phyloP scores from a whole-genome alignment of 1,140 invertebrate genomes.

The Phymastichus coffea region DNA sequence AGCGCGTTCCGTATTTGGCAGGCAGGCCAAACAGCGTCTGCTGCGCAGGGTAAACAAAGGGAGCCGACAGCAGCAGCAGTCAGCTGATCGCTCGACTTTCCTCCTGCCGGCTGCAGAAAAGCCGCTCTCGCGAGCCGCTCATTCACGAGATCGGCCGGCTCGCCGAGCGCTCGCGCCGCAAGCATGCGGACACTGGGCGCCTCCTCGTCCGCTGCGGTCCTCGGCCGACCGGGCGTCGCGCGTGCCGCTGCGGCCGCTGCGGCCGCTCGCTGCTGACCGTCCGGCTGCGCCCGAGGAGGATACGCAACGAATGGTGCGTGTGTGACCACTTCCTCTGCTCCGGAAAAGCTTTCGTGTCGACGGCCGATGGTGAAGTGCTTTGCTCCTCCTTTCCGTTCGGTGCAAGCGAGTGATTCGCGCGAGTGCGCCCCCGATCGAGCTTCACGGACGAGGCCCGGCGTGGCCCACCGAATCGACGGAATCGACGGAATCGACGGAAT shows the following conservation, averaged over 20 bases:
- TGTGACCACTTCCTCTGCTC: not conserved
- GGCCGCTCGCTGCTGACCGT: not conserved
- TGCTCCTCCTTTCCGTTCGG: no score
- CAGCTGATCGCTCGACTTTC: slow-evolving; percentile 1
- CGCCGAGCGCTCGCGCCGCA: not conserved
- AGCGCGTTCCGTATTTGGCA: slow-evolving; percentile 15
- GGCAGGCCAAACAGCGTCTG: slow-evolving; percentile 17
- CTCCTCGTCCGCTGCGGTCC: not conserved
- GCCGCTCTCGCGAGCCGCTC: not conserved
- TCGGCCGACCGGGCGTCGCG: not conserved
- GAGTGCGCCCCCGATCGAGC: no score
- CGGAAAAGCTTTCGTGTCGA: slow-evolving; percentile 1
- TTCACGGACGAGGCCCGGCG: no score
- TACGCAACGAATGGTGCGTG: not conserved
- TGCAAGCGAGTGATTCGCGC: no score
- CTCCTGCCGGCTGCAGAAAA: no score
- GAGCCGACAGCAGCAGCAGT: not conserved
- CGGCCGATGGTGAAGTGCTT: no score
- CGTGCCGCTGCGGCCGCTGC: not conserved
- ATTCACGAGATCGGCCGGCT: not conserved
- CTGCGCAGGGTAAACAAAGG: slow-evolving; percentile 14
- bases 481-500: no score
- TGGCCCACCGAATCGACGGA: no score
- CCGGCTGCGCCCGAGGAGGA: not conserved
- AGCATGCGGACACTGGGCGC: not conserved